Base-by-base conservation (phyloP, 2,113 vertebrate genomes). In the Percina caprodes region DNA sequence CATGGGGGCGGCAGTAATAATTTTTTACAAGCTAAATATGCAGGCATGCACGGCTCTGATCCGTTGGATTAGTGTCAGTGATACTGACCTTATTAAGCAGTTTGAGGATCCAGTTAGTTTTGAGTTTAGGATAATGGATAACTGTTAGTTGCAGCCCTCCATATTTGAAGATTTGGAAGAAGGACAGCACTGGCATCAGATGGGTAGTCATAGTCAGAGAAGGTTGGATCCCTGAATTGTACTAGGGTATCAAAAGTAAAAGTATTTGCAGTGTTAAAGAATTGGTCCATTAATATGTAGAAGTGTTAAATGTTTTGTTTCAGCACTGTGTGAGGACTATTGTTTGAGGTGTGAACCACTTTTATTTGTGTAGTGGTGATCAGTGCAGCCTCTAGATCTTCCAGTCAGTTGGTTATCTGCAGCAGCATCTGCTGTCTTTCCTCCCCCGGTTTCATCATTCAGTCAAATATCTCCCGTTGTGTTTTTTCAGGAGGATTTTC, bases 401-500 rank as follows among this genome's bases (percentile, higher is more conserved):
- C 33, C 24, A 24, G 8, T 52, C 61, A 5, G 66, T 7, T 61
- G 77, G 42, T 81, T 89, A 91, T 91, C 88, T 79, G 67, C 74
- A 46, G 79, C 77, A 78, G 61, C 77, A 82, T 84, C 77, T 59
- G 59, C 39, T 42, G 18, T 79, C 73, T 76, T 80, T 75, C 83
- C 83, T 78, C 79, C 54, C 54, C 23, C 39, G 6, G 59, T 67
- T 61, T 58, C 74, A 74, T 54, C 16, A 14, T 48, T 30, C 68
- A 14, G 45, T 59, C 24, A 0, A 77, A 84, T 55, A 23, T 92
- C 79, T 87, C 60, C 74, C 1, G 18, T 19, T 70, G 51, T 82
- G 81, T 90, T 90, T 83, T 85, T 91, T 88, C 84, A 96, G 96
- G 94, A 94, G 26, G 95, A 96, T 0, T 93, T 95, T 80, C 92